Percentiles rank a stretch among this genome's conserved stretches.
phyloP scores from a whole-genome alignment of 2,888 invertebrate genomes.

The Ochropleura leucogaster region DNA sequence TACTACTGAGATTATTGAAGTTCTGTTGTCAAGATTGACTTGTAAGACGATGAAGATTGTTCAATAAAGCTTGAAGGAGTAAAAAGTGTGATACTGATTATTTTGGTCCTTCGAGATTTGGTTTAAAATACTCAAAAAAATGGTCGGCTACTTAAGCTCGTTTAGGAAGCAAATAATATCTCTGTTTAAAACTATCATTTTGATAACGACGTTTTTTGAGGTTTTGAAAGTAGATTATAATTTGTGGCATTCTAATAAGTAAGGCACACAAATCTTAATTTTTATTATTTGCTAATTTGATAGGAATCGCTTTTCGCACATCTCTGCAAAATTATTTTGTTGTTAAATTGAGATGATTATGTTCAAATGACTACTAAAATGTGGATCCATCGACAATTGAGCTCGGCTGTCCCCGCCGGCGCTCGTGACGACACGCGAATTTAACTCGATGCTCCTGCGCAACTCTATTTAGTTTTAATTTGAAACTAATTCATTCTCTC shows the following conservation, averaged over 20 bases:
- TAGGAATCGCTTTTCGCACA: slow-evolving; percentile 43
- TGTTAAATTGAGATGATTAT: slow-evolving; percentile 62
- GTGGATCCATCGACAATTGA: slow-evolving; percentile 59
- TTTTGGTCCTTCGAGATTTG: background rate
- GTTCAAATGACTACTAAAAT: slow-evolving; percentile 65
- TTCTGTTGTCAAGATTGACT: background rate
- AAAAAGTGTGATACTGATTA: background rate
- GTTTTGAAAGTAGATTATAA: background rate
- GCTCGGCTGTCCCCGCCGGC: slow-evolving; percentile 69
- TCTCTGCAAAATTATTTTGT: slow-evolving; percentile 47
- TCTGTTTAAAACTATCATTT: background rate
- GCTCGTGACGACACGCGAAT: slow-evolving; percentile 84
- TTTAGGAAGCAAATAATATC: slow-evolving; percentile 1
- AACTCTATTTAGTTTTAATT: slow-evolving; percentile 75
- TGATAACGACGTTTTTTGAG: background rate
- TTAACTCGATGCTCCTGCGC: slow-evolving; percentile 76
- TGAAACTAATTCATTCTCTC: slow-evolving; percentile 69
- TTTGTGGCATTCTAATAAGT: slow-evolving; percentile 5
- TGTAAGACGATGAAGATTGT: background rate
- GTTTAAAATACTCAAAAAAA: background rate
- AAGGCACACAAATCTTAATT: slow-evolving; percentile 10
- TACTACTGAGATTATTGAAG: background rate
- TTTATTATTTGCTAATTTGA: slow-evolving; percentile 47
- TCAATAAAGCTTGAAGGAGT: background rate
- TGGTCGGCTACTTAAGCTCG: background rate